phyloP scores from a whole-genome alignment of 2,113 vertebrate genomes.

The Mormyrus lacerda region DNA sequence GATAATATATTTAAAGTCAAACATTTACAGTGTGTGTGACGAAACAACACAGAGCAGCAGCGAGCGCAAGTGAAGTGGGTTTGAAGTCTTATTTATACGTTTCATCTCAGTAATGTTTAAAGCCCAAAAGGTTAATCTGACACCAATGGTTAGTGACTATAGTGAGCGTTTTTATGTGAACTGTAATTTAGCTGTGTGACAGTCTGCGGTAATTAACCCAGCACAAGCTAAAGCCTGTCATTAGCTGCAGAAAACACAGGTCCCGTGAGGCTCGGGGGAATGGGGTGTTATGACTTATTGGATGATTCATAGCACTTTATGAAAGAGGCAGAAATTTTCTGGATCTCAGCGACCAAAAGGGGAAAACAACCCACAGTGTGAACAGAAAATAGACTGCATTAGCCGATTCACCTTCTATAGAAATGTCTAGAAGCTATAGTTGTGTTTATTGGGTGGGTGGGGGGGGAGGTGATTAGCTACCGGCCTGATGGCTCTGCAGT shows the following conservation, averaged over 20 bases:
- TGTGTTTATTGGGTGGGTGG: neutral
- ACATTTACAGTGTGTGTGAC: conserved; percentile 81
- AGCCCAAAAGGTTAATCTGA: conserved; percentile 63
- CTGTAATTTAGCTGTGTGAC: conserved; percentile 57
- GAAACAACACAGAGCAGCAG: conserved; percentile 75
- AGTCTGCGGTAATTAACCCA: conserved; percentile 61
- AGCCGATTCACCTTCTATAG: neutral
- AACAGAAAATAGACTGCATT: neutral
- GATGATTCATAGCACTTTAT: conserved; percentile 30
- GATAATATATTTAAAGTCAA: conserved; percentile 91
- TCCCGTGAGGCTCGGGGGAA: neutral
- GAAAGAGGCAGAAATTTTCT: neutral
- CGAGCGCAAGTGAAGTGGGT: conserved; percentile 53
- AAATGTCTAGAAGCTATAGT: neutral
- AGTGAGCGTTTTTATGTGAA: conserved; percentile 64
- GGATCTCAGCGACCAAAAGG: conserved; percentile 12
- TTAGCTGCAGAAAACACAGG: conserved; percentile 28
- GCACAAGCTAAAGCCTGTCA: conserved; percentile 36
- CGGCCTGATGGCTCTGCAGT: neutral
- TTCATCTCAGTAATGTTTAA: conserved; percentile 33
- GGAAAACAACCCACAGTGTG: neutral
- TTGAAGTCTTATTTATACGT: conserved; percentile 31
- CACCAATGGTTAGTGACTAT: conserved; percentile 81
- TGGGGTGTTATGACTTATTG: conserved; percentile 13
- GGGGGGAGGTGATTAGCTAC: neutral